Evolutionary conservation across 2,797 vertebrate species (phyloP).

Genomic region (Ctenopoma multispine): DNA sequence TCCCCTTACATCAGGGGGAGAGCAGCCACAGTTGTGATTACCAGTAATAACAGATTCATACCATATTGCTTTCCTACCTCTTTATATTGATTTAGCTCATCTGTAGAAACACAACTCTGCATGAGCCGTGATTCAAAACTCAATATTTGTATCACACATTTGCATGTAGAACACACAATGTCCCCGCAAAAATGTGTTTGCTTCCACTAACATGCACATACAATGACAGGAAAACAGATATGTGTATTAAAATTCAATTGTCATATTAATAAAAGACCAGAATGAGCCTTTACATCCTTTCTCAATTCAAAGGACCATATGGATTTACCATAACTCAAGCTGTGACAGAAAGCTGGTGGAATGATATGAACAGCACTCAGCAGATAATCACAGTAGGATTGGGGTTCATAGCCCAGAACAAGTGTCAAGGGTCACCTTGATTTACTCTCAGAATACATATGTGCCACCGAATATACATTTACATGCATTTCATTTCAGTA

Average conservation of each 20-base stretch:
- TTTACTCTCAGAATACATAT: constrained; percentile 33
- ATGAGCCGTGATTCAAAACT: constrained; percentile 54
- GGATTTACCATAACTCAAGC: constrained; percentile 59
- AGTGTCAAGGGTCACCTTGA: constrained; percentile 40
- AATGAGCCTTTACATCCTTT: constrained; percentile 15
- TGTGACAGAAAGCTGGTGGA: constrained; percentile 32
- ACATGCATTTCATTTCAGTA: constrained; percentile 3
- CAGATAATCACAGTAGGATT: constrained; percentile 52
- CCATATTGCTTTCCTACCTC: constrained; percentile 72
- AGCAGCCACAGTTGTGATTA: constrained; percentile 70
- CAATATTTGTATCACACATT: constrained; percentile 54
- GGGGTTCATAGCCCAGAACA: constrained; percentile 46
- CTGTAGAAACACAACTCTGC: constrained; percentile 63
- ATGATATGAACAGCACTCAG: constrained; percentile 43
- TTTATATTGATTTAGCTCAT: constrained; percentile 74
- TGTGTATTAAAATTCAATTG: constrained; percentile 19
- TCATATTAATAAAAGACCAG: constrained; percentile 27
- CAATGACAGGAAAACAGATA: not conserved
- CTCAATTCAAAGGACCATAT: constrained; percentile 33
- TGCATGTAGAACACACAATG: constrained; percentile 15
- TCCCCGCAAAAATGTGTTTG: constrained; percentile 8
- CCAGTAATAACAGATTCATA: constrained; percentile 76
- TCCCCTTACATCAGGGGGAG: constrained; percentile 68
- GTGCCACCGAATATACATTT: constrained; percentile 17
- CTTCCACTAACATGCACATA: not conserved